Evolutionary conservation across 1,140 invertebrate genomes (phyloP).

Genomic region (Drosophila sp.): DNA sequence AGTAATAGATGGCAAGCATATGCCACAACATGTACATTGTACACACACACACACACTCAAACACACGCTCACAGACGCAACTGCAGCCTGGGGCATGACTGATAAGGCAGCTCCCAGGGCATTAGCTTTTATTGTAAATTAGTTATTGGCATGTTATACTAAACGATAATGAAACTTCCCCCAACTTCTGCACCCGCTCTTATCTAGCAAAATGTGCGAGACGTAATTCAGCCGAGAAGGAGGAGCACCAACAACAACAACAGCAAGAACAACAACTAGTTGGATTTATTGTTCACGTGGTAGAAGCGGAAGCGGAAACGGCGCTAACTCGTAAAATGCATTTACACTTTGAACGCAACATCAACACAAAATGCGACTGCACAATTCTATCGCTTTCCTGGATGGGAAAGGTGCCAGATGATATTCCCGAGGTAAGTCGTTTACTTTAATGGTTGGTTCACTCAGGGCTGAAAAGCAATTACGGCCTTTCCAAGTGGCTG

Average conservation of each 20-base stretch:
- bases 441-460: conserved; percentile 21
- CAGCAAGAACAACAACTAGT: conserved; percentile 36
- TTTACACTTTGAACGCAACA: conserved; percentile 96
- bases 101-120: conserved; percentile 69
- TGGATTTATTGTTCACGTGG: conserved; percentile 33
- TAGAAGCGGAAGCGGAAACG: conserved; percentile 38
- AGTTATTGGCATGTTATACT: conserved; percentile 80
- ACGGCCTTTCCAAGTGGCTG: conserved; percentile 7
- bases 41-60: conserved; percentile 45
- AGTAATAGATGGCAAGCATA: conserved; percentile 58
- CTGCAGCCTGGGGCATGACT: conserved; percentile 39
- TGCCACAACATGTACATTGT: conserved; percentile 40
- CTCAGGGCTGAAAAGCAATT: conserved; percentile 42
- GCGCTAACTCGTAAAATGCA: conserved; percentile 87
- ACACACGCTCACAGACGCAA: conserved; percentile 37
- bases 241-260: conserved; percentile 24
- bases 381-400: conserved; percentile 97
- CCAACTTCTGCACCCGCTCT: conserved; percentile 12
- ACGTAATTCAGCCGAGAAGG: conserved; percentile 47
- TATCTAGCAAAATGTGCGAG: conserved; percentile 66
- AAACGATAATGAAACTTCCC: conserved; percentile 71
- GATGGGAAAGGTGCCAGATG: conserved; percentile 99
- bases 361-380: conserved; percentile 97
- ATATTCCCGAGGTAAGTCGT: conserved; percentile 93
- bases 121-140: conserved; percentile 75